phyloP scores from a whole-genome alignment of 2,797 vertebrate genomes.

The Intellagama lesueurii region DNA sequence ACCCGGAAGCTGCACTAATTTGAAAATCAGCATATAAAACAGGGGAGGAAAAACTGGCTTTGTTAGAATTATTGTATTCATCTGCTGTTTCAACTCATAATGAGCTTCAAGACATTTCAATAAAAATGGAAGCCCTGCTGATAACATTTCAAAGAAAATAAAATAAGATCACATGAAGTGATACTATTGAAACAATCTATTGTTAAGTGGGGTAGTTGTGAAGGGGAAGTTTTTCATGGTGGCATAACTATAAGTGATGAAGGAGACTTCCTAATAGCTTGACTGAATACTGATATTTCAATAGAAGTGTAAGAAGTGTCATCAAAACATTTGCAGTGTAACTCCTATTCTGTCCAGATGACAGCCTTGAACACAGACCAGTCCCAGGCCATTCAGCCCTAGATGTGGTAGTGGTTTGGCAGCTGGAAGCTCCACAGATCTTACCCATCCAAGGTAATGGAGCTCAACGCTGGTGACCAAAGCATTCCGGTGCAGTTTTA shows the following conservation, averaged over 20 bases:
- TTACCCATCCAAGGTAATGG: neutral
- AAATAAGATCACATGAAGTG: constrained; percentile 11
- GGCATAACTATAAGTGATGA: neutral
- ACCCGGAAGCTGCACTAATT: neutral
- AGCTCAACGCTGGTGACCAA: neutral
- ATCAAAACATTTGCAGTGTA: neutral
- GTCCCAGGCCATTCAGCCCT: neutral
- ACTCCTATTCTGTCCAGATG: neutral
- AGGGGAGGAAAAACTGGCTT: neutral
- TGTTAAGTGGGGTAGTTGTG: constrained; percentile 1
- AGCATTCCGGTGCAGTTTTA: neutral
- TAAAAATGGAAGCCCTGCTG: neutral
- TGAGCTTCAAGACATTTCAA: neutral
- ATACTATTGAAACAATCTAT: neutral
- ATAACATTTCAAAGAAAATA: constrained; percentile 21
- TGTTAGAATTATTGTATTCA: neutral
- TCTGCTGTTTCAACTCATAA: constrained; percentile 8
- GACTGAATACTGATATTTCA: neutral
- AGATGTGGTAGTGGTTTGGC: neutral
- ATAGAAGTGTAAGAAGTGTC: neutral
- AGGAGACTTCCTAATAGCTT: neutral
- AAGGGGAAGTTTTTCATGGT: neutral
- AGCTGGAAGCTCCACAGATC: neutral
- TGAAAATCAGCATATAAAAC: neutral
- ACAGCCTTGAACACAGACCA: neutral